Conservation (phyloP, 2,113 vertebrate genomes). For the Candoia aspera region DNA sequence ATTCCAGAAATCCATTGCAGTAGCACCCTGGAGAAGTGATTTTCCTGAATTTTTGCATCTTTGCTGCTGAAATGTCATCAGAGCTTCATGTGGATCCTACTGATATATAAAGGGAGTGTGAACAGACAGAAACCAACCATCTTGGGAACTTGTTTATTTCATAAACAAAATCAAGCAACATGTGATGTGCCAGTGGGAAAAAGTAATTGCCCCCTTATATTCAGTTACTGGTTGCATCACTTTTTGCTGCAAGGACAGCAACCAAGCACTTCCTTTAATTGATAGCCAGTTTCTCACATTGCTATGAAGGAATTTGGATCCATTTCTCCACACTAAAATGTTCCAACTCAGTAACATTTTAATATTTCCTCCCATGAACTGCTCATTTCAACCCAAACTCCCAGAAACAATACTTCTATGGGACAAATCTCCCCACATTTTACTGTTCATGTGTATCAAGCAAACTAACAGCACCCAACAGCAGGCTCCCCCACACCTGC, state of each 20-base stretch:
- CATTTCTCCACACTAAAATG: neutral
- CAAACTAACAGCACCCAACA: neutral
- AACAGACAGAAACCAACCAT: neutral
- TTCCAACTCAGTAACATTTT: neutral
- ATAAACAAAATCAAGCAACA: neutral
- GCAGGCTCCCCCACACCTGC: neutral
- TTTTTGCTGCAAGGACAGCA: neutral
- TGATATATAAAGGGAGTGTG: neutral
- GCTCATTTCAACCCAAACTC: neutral
- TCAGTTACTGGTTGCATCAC: neutral
- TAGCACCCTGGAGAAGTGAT: neutral
- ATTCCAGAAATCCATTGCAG: neutral
- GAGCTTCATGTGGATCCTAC: neutral
- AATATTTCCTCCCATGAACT: neutral
- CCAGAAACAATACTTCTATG: neutral
- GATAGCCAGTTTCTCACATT: neutral
- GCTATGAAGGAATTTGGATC: neutral
- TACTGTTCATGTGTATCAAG: accelerated
- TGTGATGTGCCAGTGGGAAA: neutral
- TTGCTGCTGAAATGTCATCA: neutral
- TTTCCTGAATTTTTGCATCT: neutral
- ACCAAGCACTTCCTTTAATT: neutral
- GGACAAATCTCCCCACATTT: accelerated
- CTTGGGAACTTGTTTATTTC: neutral
- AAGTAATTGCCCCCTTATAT: neutral